A percentile compares a stretch with the other conserved stretches of the same genome.
phyloP scores from a whole-genome alignment of 2,888 invertebrate genomes.

The Melanostoma mellinum region DNA sequence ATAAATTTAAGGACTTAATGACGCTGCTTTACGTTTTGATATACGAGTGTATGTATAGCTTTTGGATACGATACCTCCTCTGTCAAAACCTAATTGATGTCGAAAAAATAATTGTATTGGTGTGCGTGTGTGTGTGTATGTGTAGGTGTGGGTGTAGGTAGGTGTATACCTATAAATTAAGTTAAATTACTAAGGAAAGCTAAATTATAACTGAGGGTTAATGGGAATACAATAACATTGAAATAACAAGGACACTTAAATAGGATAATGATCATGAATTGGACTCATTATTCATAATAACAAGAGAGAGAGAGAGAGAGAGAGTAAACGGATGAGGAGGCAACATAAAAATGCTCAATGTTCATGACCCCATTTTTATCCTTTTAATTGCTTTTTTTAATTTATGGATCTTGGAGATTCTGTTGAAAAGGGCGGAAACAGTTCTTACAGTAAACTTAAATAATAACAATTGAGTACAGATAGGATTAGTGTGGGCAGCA shows the following conservation, averaged over 20 bases:
- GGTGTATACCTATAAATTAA: conserved; percentile 8
- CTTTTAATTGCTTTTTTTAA: no score
- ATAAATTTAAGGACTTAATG: conserved; percentile 26
- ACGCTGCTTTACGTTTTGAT: conserved; percentile 12
- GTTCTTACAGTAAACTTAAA: no score
- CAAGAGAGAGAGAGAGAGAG: no score
- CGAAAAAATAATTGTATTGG: no score
- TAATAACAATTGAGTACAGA: no score
- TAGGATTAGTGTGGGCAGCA: no score
- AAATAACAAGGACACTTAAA: conserved; percentile 12
- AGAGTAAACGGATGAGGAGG: no score
- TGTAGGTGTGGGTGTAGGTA: not conserved
- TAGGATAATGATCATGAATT: conserved; percentile 15
- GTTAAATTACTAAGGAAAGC: conserved; percentile 8
- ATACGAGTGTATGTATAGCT: not conserved
- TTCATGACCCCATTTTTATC: no score
- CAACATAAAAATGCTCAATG: no score
- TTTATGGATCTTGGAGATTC: no score
- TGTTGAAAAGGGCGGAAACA: no score
- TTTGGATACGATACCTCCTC: not conserved
- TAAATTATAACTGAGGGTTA: conserved; percentile 19
- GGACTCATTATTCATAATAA: conserved; percentile 2
- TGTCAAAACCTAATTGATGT: no score
- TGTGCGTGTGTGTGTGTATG: not conserved
- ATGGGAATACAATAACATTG: conserved; percentile 23